Evolutionary conservation across 1,140 invertebrate species (phyloP).

Genomic region (Caenorhabditis latens): DNA sequence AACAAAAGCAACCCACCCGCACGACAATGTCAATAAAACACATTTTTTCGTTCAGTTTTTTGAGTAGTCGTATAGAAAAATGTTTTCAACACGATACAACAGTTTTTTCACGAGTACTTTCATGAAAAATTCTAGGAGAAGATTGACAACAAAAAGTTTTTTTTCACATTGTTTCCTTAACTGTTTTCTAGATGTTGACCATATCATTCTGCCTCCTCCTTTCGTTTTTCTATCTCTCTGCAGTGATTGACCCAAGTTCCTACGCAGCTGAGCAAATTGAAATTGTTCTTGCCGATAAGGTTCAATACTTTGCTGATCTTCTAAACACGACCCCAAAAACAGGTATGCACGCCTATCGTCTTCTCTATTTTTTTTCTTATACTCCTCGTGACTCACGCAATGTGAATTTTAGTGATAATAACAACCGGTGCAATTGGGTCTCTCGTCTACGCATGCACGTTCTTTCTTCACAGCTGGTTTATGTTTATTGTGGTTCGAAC

Average conservation of each 20-base stretch:
- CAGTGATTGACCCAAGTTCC: constrained; percentile 53
- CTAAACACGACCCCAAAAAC: constrained; percentile 16
- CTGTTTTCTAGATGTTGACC: constrained; percentile 60
- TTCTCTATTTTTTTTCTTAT: constrained; percentile 2
- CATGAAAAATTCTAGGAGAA: too few species aligned
- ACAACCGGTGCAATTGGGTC: constrained; percentile 22
- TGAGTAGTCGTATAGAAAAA: constrained; percentile 6
- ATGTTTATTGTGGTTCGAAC: constrained; percentile 62
- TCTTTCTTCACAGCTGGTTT: constrained; percentile 63
- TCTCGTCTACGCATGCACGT: constrained; percentile 34
- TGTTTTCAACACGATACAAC: too few species aligned
- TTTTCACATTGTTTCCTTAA: neutral
- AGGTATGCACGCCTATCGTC: neutral
- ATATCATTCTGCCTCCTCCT: constrained; percentile 60
- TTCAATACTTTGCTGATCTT: constrained; percentile 55
- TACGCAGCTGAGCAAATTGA: constrained; percentile 62
- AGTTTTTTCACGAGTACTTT: too few species aligned
- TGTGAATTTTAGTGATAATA: constrained; percentile 31
- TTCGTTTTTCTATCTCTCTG: constrained; percentile 55
- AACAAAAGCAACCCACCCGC: neutral
- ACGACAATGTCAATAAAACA: neutral
- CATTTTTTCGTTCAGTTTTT: neutral
- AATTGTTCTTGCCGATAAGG: constrained; percentile 53
- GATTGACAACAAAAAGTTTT: too few species aligned
- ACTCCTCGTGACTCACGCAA: constrained; percentile 5